These are phyloP conservation scores for Plutella xylostella DNA, from an alignment of 2,888 invertebrate species.

Conservation along the genomic window DNA sequence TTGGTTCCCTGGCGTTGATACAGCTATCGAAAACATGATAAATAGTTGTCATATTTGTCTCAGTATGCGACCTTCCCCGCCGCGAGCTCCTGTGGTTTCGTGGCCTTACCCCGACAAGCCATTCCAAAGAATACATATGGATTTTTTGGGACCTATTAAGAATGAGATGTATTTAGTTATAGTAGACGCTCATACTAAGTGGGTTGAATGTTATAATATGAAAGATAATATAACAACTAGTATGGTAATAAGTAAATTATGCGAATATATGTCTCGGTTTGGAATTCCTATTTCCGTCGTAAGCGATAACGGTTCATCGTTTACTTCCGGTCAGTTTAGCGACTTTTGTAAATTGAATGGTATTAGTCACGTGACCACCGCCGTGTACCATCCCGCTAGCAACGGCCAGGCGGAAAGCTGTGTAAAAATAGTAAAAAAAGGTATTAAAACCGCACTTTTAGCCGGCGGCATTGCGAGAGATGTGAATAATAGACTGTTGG, in stretches of 20 bases:
- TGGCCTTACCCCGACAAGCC: slow-evolving; percentile 1
- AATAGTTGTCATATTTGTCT: neutral
- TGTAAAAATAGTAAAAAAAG: neutral
- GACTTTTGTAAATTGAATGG: slow-evolving; percentile 2
- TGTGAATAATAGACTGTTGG: neutral
- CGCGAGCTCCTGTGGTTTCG: neutral
- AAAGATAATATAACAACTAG: neutral
- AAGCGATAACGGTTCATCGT: neutral
- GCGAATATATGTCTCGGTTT: slow-evolving; percentile 1
- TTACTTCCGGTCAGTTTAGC: neutral
- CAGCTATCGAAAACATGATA: neutral
- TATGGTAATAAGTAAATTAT: neutral
- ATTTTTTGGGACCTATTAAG: slow-evolving; percentile 1
- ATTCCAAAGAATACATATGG: neutral
- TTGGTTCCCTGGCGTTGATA: slow-evolving; percentile 1
- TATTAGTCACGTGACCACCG: neutral
- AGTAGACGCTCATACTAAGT: neutral
- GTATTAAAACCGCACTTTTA: neutral
- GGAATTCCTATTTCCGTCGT: neutral
- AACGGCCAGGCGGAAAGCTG: no score
- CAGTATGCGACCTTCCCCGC: neutral
- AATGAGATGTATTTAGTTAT: slow-evolving; percentile 1
- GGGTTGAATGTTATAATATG: slow-evolving; percentile 3
- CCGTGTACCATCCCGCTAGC: neutral
- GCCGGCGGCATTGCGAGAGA: neutral